Evolutionary conservation across 2,797 vertebrate species (phyloP), one percentile per base, ranked within the genome.

Genomic region (Scolopax rusticola): DNA sequence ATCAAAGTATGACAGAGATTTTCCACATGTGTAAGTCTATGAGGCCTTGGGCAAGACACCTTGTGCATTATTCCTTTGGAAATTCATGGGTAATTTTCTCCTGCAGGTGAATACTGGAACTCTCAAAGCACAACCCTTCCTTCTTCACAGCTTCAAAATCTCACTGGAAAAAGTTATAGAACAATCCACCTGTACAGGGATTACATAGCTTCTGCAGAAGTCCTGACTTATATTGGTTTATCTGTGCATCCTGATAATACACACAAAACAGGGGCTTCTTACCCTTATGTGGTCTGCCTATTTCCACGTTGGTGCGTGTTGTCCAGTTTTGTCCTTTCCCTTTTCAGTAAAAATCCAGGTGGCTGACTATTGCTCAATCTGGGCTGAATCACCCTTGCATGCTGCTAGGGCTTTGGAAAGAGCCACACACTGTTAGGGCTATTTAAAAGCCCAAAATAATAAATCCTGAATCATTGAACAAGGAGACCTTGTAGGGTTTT

Each of bases 361-460:
- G 43, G 2, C 14, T 63, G 18, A 0, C 43, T 21, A 8, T 67
- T 56, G 14, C 23, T 41, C 19, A 60, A 9, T 50, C 60, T 67
- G 51, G 51, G 30, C 28, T 77, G 47, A 59, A 89, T 51, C 0
- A 0, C 8, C 5, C 20, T 45, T 30, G 11, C 4, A 0, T 3
- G 3, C 33, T 74, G 9, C 32, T 43, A 40, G 48, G 28, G 11
- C 56, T 85, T 80, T 60, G 38, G 25, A 63, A 93, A 64, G 33
- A 77, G 32, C 11, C n/a, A 33, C 4, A 21, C 5, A 7, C 3
- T 1, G 0, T 18, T 28, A 60, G 13, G 3, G 5, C 15, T 80
- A 13, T 54, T 83, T 50, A 56, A 95, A 91, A 76, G 4, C 16
- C 41, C 28, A 15, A 25, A 74, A 13, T 77, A 85, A 28, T 60